Percentiles rank a stretch among this genome's conserved stretches.
These are phyloP conservation scores for Phasianus colchicus DNA, from an alignment of 2,113 vertebrate species.

Conservation along the genomic window DNA sequence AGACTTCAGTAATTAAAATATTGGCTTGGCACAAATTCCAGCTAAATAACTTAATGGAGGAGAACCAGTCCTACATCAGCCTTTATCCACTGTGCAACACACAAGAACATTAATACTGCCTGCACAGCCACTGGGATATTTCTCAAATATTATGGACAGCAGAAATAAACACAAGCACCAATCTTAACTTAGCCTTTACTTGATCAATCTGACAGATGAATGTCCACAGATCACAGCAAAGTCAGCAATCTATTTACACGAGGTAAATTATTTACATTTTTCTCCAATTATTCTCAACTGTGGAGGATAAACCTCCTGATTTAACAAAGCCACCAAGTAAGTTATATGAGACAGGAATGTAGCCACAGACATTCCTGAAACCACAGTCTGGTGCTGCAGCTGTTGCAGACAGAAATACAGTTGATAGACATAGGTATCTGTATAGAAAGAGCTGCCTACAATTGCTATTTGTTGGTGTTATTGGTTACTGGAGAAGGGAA, in stretches of 20 bases:
- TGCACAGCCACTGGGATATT: not conserved
- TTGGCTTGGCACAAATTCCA: not conserved
- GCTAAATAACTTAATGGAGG: not conserved
- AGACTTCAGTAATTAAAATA: not conserved
- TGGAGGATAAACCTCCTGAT: not conserved
- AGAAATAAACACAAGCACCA: not conserved
- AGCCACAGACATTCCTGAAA: not conserved
- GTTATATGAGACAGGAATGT: not conserved
- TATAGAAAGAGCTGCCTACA: not conserved
- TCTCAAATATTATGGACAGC: not conserved
- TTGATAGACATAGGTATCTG: accelerated
- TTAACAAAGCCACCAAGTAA: not conserved
- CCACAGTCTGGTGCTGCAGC: not conserved
- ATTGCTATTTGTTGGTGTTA: not conserved
- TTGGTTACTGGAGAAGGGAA: not conserved
- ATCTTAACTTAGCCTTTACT: not conserved
- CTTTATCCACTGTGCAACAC: not conserved
- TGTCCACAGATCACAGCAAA: not conserved
- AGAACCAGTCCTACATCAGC: not conserved
- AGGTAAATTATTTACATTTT: not conserved
- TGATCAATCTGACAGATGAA: not conserved
- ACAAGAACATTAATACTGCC: not conserved
- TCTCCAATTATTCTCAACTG: not conserved
- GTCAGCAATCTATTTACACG: not conserved
- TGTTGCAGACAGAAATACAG: not conserved